phyloP scores from a whole-genome alignment of 2,113 vertebrate genomes.

The Clupea harengus region DNA sequence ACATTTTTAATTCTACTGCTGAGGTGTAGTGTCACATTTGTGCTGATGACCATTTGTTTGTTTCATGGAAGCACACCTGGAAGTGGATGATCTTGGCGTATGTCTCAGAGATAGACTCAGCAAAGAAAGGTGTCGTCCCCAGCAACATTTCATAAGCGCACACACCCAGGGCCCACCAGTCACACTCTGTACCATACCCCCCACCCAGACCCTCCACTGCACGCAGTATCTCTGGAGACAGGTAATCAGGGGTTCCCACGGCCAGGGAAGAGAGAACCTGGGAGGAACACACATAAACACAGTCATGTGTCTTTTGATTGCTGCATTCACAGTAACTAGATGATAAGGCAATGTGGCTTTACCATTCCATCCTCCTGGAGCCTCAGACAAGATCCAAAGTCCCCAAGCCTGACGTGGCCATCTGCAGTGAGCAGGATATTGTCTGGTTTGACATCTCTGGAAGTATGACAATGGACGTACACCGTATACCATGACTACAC shows the following conservation, averaged over 20 bases:
- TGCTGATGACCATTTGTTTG: neutral
- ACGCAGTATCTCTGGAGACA: constrained; percentile 84
- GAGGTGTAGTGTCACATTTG: too few relatives aligned
- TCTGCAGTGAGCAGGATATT: constrained; percentile 81
- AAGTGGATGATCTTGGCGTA: constrained; percentile 84
- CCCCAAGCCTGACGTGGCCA: constrained; percentile 79
- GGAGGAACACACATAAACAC: constrained; percentile 20
- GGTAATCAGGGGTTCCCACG: constrained; percentile 84
- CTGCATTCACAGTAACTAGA: too few relatives aligned
- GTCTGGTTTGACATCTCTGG: constrained; percentile 85
- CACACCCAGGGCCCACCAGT: constrained; percentile 89
- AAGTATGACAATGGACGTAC: neutral
- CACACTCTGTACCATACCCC: constrained; percentile 80
- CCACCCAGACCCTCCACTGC: constrained; percentile 72
- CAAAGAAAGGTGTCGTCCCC: constrained; percentile 82
- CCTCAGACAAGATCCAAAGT: constrained; percentile 84
- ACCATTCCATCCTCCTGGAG: constrained; percentile 78
- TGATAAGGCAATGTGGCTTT: constrained; percentile 21
- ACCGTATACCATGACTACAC: neutral
- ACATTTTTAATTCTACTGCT: neutral
- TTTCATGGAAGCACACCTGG: neutral
- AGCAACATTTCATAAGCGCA: constrained; percentile 86
- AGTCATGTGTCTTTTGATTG: neutral
- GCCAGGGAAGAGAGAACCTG: constrained; percentile 78
- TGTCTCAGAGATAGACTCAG: constrained; percentile 78